Conservation (phyloP, 2,888 invertebrate genomes). For the Drosophila cracens region DNA sequence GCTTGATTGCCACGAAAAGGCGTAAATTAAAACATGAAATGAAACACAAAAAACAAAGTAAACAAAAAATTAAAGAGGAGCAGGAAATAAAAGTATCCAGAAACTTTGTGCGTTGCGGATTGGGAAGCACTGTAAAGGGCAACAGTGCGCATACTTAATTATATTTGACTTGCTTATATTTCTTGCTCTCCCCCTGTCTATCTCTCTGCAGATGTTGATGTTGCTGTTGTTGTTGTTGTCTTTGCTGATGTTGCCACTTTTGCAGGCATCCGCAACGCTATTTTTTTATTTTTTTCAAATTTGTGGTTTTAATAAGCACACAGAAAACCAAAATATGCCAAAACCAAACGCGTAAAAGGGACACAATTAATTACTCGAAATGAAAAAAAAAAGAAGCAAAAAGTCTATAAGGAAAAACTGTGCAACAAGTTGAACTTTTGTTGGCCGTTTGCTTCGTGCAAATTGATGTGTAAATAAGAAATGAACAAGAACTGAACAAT, state of each 20-base stretch:
- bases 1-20: constrained; percentile 69
- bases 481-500: constrained; percentile 9
- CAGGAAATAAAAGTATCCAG: constrained; percentile 44
- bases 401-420: constrained; percentile 41
- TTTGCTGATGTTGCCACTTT: constrained; percentile 26
- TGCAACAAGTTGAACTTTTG: constrained; percentile 71
- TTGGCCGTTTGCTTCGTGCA: constrained; percentile 42
- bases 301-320: constrained; percentile 68
- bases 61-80: constrained; percentile 15
- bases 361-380: constrained; percentile 70
- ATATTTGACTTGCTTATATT: constrained; percentile 72
- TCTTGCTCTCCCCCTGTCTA: constrained; percentile 3
- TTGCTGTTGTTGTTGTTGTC: constrained; percentile 13
- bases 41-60: constrained; percentile 27
- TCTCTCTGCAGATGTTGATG: background rate
- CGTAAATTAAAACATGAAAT: constrained; percentile 69
- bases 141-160: constrained; percentile 79
- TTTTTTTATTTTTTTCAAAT: constrained; percentile 51
- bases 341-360: constrained; percentile 58
- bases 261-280: constrained; percentile 31
- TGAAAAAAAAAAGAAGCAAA: constrained; percentile 7
- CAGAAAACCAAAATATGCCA: constrained; percentile 38
- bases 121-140: constrained; percentile 51
- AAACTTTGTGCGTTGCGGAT: constrained; percentile 54
- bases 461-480: constrained; percentile 63